Conservation (phyloP, 2,797 vertebrate genomes). For the Sebastes taczanowskii region DNA sequence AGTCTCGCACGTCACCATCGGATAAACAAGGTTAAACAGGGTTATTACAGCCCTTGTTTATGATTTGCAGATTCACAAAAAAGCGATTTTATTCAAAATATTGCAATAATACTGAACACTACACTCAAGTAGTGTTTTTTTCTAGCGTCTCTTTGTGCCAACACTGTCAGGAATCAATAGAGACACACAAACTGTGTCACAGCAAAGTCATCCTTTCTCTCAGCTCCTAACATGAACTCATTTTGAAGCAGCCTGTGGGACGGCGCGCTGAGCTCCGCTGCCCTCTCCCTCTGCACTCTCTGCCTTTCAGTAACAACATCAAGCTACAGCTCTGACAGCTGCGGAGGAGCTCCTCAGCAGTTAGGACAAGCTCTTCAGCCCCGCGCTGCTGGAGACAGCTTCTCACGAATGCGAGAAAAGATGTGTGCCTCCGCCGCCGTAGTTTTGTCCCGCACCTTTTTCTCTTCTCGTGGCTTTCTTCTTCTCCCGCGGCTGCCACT, state of each 20-base stretch:
- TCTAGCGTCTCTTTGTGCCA: neutral
- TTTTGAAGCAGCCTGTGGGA: constrained; percentile 64
- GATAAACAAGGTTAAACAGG: neutral
- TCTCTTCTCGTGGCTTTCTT: constrained; percentile 64
- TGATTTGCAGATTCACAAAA: neutral
- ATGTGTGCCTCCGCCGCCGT: constrained; percentile 32
- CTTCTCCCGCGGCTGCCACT: constrained; percentile 67
- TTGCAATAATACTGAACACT: neutral
- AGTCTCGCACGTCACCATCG: neutral
- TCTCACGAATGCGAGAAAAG: constrained; percentile 31
- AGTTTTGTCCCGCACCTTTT: constrained; percentile 61
- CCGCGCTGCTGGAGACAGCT: constrained; percentile 72
- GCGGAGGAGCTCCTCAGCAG: constrained; percentile 56
- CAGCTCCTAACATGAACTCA: constrained; percentile 44
- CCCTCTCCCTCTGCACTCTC: constrained; percentile 58
- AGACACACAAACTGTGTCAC: constrained; percentile 33
- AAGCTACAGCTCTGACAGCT: constrained; percentile 72
- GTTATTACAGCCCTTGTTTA: neutral
- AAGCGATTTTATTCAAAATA: neutral
- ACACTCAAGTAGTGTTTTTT: neutral
- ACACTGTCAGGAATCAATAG: constrained; percentile 30
- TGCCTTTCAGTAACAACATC: constrained; percentile 58
- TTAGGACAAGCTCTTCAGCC: constrained; percentile 55
- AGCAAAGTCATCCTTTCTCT: constrained; percentile 43
- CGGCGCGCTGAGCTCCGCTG: constrained; percentile 47